Evolutionary conservation across 2,113 vertebrate species (phyloP), one percentile per base, ranked within the genome.

Genomic region (Colaptes auratus): DNA sequence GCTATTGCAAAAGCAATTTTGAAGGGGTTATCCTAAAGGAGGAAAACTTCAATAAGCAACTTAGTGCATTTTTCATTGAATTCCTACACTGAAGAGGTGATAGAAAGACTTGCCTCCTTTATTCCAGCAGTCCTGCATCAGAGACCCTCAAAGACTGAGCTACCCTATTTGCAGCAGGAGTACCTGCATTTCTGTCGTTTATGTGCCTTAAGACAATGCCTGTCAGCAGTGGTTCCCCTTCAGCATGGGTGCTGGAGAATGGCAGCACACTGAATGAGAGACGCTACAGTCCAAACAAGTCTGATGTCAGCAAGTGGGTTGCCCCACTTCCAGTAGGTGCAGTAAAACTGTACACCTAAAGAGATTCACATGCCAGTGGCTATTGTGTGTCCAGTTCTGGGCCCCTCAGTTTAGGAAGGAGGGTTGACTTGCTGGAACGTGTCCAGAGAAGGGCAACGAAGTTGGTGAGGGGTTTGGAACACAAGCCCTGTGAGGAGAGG

Each of bases 1-100:
- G 19, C 87, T 91, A 14, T 82, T 95, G 82, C 88, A 89, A 82
- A 95, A 95, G 61, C 25, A 78, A 93, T 84, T 83, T 89, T 71
- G 65, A 81, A 73, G 80, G 53, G n/a, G 14, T 85, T 88, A 64
- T 79, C 67, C 75, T 89, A 70, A 86, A 79, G 76, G 39, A 95
- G 6, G 44, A 93, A 89, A 92, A 81, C 33, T 74, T 89, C 78
- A 86, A 4, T 88, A 60, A 86, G 69, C 64, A 78, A 73, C 36
- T 28, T 19, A 30, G n/a, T 61, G 31, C 25, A 64, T 92, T 89
- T 92, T 95, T 87, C 9, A 17, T 27, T 50, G 52, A 89, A 76
- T 90, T 89, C 46, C 59, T 88, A 3, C 39, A 17, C 0, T 0
- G 33, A 30, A 48, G 55, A 66, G 4, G 28, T 5, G 2, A 36